Evolutionary conservation across 2,797 vertebrate genomes (phyloP).

Genomic region (Acropternis orthonyx): DNA sequence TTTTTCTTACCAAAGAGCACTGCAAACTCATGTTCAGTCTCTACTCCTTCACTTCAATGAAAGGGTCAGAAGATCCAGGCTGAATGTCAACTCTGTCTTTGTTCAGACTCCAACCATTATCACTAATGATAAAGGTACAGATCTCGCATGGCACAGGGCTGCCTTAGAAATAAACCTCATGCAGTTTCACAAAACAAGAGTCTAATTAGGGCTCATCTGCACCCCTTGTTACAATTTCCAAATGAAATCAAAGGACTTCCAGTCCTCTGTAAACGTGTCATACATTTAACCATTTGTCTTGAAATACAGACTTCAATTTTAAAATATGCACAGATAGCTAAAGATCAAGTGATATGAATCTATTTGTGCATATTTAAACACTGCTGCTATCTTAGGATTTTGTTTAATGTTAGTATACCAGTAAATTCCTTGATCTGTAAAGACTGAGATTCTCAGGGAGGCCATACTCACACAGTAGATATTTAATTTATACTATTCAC

Average conservation of each 20-base stretch:
- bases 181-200: slow-evolving; percentile 35
- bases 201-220: slow-evolving; percentile 30
- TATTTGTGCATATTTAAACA: slow-evolving; percentile 55
- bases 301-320: slow-evolving; percentile 52
- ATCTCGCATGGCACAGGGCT: background rate
- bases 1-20: slow-evolving; percentile 31
- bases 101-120: slow-evolving; percentile 49
- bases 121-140: slow-evolving; percentile 56
- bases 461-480: slow-evolving; percentile 40
- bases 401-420: slow-evolving; percentile 37
- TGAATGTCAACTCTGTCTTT: slow-evolving; percentile 56
- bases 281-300: slow-evolving; percentile 52
- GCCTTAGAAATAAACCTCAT: background rate
- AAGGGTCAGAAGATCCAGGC: slow-evolving; percentile 46
- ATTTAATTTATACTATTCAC: slow-evolving; percentile 58
- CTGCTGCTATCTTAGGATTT: slow-evolving; percentile 35
- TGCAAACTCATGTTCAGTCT: slow-evolving; percentile 29
- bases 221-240: slow-evolving; percentile 26
- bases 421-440: slow-evolving; percentile 52
- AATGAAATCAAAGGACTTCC: slow-evolving; percentile 41
- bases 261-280: slow-evolving; percentile 26
- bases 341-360: slow-evolving; percentile 54
- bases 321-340: slow-evolving; percentile 52
- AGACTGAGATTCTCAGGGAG: slow-evolving; percentile 30
- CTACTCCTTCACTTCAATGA: slow-evolving; percentile 9